A percentile compares a stretch with the other conserved stretches of the same genome.
These are phyloP conservation scores for Hipparchia semele DNA, from an alignment of 2,888 invertebrate species.

Conservation along the genomic window DNA sequence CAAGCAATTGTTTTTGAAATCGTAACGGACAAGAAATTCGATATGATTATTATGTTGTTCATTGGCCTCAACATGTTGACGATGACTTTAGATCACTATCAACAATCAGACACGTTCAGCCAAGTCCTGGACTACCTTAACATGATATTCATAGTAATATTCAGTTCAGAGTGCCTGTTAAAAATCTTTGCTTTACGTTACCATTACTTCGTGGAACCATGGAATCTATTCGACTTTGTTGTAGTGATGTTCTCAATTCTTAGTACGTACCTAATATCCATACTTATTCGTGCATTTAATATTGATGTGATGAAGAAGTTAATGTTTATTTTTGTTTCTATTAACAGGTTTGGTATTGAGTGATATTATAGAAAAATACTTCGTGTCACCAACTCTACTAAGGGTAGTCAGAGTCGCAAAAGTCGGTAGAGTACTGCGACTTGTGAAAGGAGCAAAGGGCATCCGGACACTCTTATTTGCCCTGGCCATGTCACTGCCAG, in stretches of 20 bases:
- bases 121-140: slow-evolving; percentile 96
- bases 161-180: slow-evolving; percentile 98
- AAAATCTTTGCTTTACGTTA: slow-evolving; percentile 99
- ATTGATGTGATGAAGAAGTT: not conserved
- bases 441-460: slow-evolving; percentile 99
- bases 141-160: slow-evolving; percentile 99
- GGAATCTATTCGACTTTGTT: slow-evolving; percentile 99
- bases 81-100: slow-evolving; percentile 99
- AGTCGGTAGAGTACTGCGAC: slow-evolving; percentile 97
- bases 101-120: slow-evolving; percentile 92
- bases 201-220: slow-evolving; percentile 99
- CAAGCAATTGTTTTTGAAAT: slow-evolving; percentile 99
- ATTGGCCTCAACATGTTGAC: slow-evolving; percentile 99
- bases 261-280: slow-evolving; percentile 87
- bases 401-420: slow-evolving; percentile 99
- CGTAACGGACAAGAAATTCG: slow-evolving; percentile 99
- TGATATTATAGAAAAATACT: slow-evolving; percentile 98
- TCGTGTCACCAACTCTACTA: slow-evolving; percentile 98
- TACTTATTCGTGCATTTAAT: not conserved
- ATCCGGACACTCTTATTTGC: slow-evolving; percentile 98
- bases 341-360: slow-evolving; percentile 95
- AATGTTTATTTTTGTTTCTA: not conserved
- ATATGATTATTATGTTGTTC: slow-evolving; percentile 99
- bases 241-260: slow-evolving; percentile 99
- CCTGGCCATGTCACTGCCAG: slow-evolving; percentile 98